phyloP scores from a whole-genome alignment of 2,888 invertebrate species.

The Hofmannophila pseudospretella region DNA sequence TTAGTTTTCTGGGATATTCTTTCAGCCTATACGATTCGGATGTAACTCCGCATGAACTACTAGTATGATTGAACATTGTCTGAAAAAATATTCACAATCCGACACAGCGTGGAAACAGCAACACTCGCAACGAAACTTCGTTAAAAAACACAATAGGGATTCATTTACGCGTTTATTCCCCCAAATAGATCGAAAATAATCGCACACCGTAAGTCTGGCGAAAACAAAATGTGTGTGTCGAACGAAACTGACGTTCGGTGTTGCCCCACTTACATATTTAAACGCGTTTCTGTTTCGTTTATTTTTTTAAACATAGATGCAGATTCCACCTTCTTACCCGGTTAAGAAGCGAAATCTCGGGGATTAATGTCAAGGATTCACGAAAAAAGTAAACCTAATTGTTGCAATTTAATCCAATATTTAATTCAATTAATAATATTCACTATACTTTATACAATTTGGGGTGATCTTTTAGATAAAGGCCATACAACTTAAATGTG shows the following conservation, averaged over 20 bases:
- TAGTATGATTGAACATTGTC: constrained; percentile 55
- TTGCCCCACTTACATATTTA: too few species aligned
- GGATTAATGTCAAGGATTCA: too few species aligned
- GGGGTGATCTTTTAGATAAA: too few species aligned
- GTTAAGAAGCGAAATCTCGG: too few species aligned
- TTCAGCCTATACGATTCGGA: constrained; percentile 30
- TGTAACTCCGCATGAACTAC: constrained; percentile 40
- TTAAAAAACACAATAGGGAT: constrained; percentile 21
- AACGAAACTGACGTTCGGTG: constrained; percentile 33
- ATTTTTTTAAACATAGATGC: too few species aligned
- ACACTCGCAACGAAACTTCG: constrained; percentile 13
- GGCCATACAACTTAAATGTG: too few species aligned
- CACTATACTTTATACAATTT: too few species aligned
- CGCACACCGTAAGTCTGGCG: constrained; percentile 29
- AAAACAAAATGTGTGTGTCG: constrained; percentile 41
- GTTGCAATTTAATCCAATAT: too few species aligned
- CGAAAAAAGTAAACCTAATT: too few species aligned
- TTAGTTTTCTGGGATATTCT: constrained; percentile 5
- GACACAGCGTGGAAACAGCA: constrained; percentile 4
- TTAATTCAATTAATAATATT: too few species aligned
- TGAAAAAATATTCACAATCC: constrained; percentile 2
- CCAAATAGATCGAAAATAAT: constrained; percentile 46
- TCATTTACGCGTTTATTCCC: constrained; percentile 24
- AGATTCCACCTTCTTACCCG: too few species aligned
- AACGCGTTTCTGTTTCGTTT: too few species aligned